Evolutionary conservation across 92 coral and sea anemone species (phyloP), one percentile per base, ranked within the genome.

Genomic region (Muricea muricata): DNA sequence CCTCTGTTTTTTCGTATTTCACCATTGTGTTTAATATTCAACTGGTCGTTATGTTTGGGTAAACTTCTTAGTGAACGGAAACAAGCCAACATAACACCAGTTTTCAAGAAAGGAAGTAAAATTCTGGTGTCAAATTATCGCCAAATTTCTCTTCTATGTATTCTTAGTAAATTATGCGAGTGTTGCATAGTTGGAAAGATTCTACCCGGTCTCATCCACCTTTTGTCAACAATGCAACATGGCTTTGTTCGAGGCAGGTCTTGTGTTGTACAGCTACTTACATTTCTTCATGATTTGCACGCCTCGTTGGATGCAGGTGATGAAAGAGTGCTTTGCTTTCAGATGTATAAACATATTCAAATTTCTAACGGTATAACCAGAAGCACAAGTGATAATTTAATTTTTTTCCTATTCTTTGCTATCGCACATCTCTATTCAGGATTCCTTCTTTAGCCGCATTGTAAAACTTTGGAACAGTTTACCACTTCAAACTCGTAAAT

Each of bases 151-250:
- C 10, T 48, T 80, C 28, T 89, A 82, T 33, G 50, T 71, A 33
- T 71, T 89, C 78, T n/a, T n/a, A 85, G 84, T 42, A 89, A 85
- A 55, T 76, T 89, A 45, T 73, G 90, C 63, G 89, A 85, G 55
- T 70, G 82, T 60, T 89, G 92, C 37, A 45, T 89, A 3, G 84
- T 83, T 15, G 32, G 65, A 7, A 80, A 81, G 75, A 58, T 87
- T 15, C 4, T 81, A 17, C 73, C 82, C 40, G 24, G 42, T 9
- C 8, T 54, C 73, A 7, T 54, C 73, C n/a, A 80, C 1, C 50
- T 80, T 24, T 87, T 45, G 14, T 5, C 83, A 33, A 23, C 65
- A 0, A 9, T 33, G 20, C 90, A 87, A 17, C 90, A 87, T 70
- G 76, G 81, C 37, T 85, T 85, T 29, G 37, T 71, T 15, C 50